Evolutionary conservation across 2,888 invertebrate genomes (phyloP), one percentile per base, ranked within the genome.

Genomic region (Oithona nana): DNA sequence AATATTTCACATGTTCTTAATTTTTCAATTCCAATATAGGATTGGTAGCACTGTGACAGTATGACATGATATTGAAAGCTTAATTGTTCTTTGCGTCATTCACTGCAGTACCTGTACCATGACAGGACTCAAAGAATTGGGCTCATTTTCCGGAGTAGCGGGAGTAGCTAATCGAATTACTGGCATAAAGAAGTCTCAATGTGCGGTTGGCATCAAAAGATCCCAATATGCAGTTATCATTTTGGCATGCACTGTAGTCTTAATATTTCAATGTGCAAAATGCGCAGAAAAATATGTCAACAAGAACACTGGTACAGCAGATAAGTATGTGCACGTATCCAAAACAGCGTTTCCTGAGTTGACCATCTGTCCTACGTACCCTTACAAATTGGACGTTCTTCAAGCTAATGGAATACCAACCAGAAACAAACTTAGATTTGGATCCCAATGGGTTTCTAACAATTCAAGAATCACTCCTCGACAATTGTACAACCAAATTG

Each of bases 361-460:
- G 55, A 55, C 55, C 28, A 55, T 55, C 6, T 55, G 55, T 11
- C 55, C 55, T 2, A 55, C 55, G 16, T 55, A 55, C 24, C 55
- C 55, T 11, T 55, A 55, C 26, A 24, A 55, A n/a, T 28, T 55
- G 11, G 4, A n/a, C 3, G 13, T 24, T 3, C 26, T 55, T 3
- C 55, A 55, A 11, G 20, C 55, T 3, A 22, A 55, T 28, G 55
- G 55, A 28, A 13, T 55, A 2, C 22, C 55, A 3, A 26, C 55
- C 24, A 24, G 24, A 26, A 26, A 20, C 24, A 26, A 24, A n/a
- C n/a, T 55, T 24, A 20, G 24, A 13, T 55, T 55, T 28, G n/a
- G 28, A 24, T n/a, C 55, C 26, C 24, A 55, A 26, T 55, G 55
- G 55, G 28, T 55, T n/a, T n/a, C 55, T n/a, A 55, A 55, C 22